Percentiles rank a stretch among this genome's conserved stretches.
Conservation (phyloP, 2,888 invertebrate genomes). For the Andrena praecox region DNA sequence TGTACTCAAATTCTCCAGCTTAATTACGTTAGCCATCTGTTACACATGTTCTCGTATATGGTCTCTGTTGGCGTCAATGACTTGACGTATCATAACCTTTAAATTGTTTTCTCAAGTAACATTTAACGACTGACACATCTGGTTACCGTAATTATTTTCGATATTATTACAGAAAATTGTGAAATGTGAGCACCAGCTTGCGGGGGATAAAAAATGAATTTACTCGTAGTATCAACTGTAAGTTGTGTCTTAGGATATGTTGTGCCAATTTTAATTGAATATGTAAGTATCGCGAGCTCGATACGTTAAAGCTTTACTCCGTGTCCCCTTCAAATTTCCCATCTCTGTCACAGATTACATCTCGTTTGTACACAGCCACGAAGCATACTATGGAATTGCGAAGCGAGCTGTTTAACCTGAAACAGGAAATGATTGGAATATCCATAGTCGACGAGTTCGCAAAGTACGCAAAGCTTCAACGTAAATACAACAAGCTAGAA, state of each 20-base stretch:
- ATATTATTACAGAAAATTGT: constrained; percentile 11
- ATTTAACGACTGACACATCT: not conserved
- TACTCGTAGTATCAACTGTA: constrained; percentile 77
- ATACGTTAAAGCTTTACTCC: not conserved
- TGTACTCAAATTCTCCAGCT: not conserved
- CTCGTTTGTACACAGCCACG: constrained; percentile 67
- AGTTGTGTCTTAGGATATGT: constrained; percentile 74
- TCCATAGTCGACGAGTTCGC: constrained; percentile 84
- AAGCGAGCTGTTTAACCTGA: constrained; percentile 74
- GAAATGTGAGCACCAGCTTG: constrained; percentile 23
- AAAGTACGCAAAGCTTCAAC: constrained; percentile 83
- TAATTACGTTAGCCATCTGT: constrained; percentile 4
- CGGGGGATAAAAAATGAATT: constrained; percentile 68
- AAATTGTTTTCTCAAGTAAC: not conserved
- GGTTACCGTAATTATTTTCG: not conserved
- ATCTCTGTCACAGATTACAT: constrained; percentile 69
- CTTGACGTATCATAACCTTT: not conserved
- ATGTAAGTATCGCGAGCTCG: constrained; percentile 72
- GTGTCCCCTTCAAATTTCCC: not conserved
- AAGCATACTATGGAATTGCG: constrained; percentile 70
- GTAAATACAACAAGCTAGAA: constrained; percentile 81
- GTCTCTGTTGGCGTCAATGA: not conserved
- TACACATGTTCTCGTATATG: not conserved
- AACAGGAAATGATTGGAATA: constrained; percentile 79
- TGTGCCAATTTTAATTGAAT: constrained; percentile 76